Conservation (phyloP, 2,888 invertebrate genomes). For the Synanthedon andrenaeformis region DNA sequence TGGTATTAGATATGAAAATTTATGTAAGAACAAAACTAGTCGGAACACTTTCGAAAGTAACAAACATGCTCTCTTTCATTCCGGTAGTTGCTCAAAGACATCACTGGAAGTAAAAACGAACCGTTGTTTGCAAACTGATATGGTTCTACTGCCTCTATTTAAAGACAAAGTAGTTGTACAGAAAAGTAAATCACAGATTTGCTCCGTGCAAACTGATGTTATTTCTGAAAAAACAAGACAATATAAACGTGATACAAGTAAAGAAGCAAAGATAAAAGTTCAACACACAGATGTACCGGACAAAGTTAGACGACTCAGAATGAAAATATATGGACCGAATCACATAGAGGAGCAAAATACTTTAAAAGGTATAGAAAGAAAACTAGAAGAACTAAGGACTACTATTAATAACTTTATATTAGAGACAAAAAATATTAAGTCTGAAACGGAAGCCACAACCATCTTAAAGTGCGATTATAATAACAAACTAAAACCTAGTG, state of each 20-base stretch:
- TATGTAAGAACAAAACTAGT: too few relatives aligned
- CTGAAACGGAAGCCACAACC: background rate
- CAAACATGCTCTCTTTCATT: too few relatives aligned
- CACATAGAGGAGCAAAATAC: constrained; percentile 12
- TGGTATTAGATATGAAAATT: too few relatives aligned
- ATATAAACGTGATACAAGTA: background rate
- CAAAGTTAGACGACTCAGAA: constrained; percentile 17
- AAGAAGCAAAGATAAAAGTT: constrained; percentile 10
- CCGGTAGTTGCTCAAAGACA: background rate
- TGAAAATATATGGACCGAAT: constrained; percentile 12
- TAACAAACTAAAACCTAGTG: constrained; percentile 1
- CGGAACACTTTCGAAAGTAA: too few relatives aligned
- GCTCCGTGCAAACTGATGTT: background rate
- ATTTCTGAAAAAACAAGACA: background rate
- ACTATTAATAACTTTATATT: constrained; percentile 32
- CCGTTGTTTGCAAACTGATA: too few relatives aligned
- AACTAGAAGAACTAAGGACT: constrained; percentile 32
- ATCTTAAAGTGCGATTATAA: too few relatives aligned
- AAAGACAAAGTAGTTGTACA: too few relatives aligned
- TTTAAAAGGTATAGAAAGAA: constrained; percentile 32
- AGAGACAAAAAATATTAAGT: constrained; percentile 23
- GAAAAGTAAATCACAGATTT: background rate
- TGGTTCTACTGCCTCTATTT: too few relatives aligned
- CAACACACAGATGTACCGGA: constrained; percentile 13
- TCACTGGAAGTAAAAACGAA: background rate